Percentiles rank a stretch among this genome's conserved stretches.
Evolutionary conservation across 2,888 invertebrate genomes (phyloP).

Genomic region (Caenorhabditis afra): DNA sequence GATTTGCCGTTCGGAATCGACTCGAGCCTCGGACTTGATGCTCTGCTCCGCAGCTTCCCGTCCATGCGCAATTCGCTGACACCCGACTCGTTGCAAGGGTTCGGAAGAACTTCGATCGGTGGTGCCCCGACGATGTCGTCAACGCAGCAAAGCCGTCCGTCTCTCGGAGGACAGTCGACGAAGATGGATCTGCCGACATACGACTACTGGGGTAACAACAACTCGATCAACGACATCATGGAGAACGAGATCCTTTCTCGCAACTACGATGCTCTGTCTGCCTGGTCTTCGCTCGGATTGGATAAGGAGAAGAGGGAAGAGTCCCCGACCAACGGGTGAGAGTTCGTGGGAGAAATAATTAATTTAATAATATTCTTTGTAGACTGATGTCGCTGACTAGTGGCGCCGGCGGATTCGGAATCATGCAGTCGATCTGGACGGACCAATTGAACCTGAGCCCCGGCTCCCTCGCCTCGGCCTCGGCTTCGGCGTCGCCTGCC

Average conservation of each 20-base stretch:
- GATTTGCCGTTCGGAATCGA: conserved; percentile 35
- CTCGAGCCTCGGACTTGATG: conserved; percentile 28
- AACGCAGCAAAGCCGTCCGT: conserved; percentile 19
- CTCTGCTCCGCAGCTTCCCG: conserved; percentile 55
- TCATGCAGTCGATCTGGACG: conserved; percentile 54
- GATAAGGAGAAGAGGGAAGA: conserved; percentile 49
- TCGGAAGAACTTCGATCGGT: conserved; percentile 9
- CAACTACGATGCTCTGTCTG: conserved; percentile 25
- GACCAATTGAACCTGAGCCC: conserved; percentile 29
- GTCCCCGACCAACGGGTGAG: conserved; percentile 54
- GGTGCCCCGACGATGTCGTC: neutral
- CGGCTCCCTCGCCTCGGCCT: conserved; percentile 35
- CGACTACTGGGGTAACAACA: conserved; percentile 51
- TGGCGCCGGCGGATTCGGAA: conserved; percentile 41
- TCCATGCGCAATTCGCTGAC: conserved; percentile 52
- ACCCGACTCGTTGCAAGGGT: conserved; percentile 19
- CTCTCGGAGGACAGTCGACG: conserved; percentile 28
- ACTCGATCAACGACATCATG: conserved; percentile 52
- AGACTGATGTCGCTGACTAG: conserved; percentile 50
- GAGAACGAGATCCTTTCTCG: conserved; percentile 48
- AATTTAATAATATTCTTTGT: conserved; percentile 8
- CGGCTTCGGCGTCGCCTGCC: conserved; percentile 40
- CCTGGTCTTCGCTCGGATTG: conserved; percentile 29
- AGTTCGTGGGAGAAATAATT: neutral
- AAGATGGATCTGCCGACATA: conserved; percentile 34